Conservation (phyloP, 2,797 vertebrate species). For the Smutsia temminckii region DNA sequence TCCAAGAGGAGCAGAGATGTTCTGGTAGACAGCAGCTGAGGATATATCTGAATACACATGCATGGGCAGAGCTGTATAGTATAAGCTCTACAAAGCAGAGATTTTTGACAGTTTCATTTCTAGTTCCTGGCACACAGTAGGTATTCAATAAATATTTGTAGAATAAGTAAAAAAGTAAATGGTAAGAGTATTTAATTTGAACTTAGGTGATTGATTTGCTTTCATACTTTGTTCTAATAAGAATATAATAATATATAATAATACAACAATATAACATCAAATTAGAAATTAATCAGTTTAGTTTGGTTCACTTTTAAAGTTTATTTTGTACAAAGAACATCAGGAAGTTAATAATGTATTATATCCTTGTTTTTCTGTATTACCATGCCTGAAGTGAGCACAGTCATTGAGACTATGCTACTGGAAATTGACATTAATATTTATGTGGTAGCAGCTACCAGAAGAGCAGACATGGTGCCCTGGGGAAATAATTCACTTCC, state of each 20-base stretch:
- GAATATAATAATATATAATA: constrained; percentile 8
- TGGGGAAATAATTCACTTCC: constrained; percentile 65
- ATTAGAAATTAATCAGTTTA: constrained; percentile 55
- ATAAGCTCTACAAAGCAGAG: background rate
- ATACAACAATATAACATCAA: constrained; percentile 15
- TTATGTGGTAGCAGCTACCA: constrained; percentile 56
- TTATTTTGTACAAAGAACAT: constrained; percentile 58
- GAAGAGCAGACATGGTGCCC: constrained; percentile 52
- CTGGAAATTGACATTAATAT: constrained; percentile 70
- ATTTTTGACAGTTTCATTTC: background rate
- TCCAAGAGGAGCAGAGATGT: background rate
- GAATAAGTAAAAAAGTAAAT: background rate
- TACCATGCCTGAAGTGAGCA: constrained; percentile 58
- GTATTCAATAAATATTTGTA: background rate
- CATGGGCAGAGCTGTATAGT: background rate
- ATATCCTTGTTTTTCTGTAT: constrained; percentile 53
- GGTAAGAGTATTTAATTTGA: background rate
- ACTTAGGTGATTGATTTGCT: constrained; percentile 10
- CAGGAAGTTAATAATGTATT: constrained; percentile 66
- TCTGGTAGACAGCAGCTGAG: background rate
- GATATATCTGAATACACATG: background rate
- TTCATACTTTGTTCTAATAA: constrained; percentile 37
- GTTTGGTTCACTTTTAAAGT: constrained; percentile 56
- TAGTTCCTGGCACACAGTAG: background rate
- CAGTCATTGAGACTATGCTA: constrained; percentile 33